Evolutionary conservation across 2,113 vertebrate genomes (phyloP).

Genomic region (Entomyzon cyanotis): DNA sequence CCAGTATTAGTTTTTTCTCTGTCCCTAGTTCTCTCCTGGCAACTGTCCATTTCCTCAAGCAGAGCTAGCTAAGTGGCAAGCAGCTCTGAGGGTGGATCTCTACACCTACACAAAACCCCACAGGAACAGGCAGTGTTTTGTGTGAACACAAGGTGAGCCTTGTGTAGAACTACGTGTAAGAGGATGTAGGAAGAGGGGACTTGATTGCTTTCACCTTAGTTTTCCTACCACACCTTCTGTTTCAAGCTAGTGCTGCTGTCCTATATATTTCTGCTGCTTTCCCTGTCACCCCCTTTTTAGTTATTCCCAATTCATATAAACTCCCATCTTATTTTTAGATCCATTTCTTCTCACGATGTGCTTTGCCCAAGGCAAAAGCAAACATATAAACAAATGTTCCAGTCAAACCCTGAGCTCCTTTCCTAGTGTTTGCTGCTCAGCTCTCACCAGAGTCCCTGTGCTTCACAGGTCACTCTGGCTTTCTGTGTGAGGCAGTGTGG

Average conservation of each 20-base stretch:
- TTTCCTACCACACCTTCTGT: not conserved
- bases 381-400: not conserved
- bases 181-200: constrained; percentile 9
- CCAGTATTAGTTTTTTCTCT: not conserved
- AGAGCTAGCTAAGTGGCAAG: constrained; percentile 36
- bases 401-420: not conserved
- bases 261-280: constrained; percentile 30
- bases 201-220: not conserved
- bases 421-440: not conserved
- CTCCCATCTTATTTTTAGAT: constrained; percentile 28
- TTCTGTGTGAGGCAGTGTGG: not conserved
- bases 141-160: constrained; percentile 41
- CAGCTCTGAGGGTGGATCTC: not conserved
- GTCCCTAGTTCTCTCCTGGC: not conserved
- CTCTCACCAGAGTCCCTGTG: not conserved
- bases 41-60: not conserved
- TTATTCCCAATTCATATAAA: not conserved
- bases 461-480: not conserved
- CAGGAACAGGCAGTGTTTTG: not conserved
- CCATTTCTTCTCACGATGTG: not conserved
- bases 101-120: constrained; percentile 19
- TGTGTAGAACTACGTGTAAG: not conserved
- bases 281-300: not conserved
- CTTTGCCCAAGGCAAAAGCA: constrained; percentile 15
- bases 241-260: not conserved